Evolutionary conservation across 2,797 vertebrate genomes (phyloP).

Genomic region (Artibeus lituratus): DNA sequence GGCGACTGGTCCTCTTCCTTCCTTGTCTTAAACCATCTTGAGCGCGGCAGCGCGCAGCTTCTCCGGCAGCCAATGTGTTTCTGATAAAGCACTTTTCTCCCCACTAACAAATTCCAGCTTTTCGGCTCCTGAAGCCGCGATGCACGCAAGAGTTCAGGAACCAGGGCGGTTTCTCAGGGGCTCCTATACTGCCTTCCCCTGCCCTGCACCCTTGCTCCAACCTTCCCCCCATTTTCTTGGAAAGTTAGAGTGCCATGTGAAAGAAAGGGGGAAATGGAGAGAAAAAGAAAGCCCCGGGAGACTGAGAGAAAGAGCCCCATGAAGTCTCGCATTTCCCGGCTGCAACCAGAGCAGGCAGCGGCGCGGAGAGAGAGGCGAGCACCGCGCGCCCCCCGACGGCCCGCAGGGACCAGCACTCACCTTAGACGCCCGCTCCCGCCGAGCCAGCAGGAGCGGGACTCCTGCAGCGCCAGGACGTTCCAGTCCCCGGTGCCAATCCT

Average conservation of each 20-base stretch:
- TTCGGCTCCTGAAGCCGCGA: conserved; percentile 77
- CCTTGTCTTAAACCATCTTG: conserved; percentile 20
- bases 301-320: background rate
- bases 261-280: background rate
- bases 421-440: conserved; percentile 61
- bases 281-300: background rate
- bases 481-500: background rate
- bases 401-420: conserved; percentile 48
- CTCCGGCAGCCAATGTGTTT: conserved; percentile 80
- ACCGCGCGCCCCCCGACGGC: background rate
- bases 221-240: background rate
- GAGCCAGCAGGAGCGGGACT: conserved; percentile 15
- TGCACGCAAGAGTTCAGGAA: background rate
- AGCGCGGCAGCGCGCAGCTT: conserved; percentile 45
- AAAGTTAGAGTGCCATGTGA: background rate
- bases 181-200: background rate
- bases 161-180: conserved; percentile 52
- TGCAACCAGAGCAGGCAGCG: background rate
- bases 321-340: background rate
- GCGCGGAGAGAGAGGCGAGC: background rate
- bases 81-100: conserved; percentile 78
- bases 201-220: background rate
- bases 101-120: conserved; percentile 80
- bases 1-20: background rate
- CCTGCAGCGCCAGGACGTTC: conserved; percentile 36